These are phyloP conservation scores for Argopecten irradians DNA, from an alignment of 1,140 invertebrate genomes.

Conservation along the genomic window DNA sequence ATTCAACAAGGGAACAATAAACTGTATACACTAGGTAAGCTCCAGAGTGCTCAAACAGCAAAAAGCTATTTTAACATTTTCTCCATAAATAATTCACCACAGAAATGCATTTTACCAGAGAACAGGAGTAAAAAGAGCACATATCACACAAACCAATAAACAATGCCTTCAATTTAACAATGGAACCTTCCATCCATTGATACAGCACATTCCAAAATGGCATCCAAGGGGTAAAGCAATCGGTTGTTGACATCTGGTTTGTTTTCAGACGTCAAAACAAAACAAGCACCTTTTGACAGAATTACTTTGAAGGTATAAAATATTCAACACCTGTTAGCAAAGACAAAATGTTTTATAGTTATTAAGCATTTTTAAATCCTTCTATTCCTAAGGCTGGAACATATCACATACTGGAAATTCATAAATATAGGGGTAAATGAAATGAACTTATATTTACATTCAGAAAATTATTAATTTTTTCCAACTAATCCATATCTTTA, in stretches of 20 bases:
- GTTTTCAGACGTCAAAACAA: neutral
- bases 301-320: neutral
- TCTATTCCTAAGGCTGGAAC: too few species aligned
- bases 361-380: too few species aligned
- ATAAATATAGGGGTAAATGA: too few species aligned
- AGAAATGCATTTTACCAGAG: conserved; percentile 17
- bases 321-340: neutral
- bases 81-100: conserved; percentile 2
- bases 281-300: neutral
- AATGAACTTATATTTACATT: too few species aligned
- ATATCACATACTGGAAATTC: too few species aligned
- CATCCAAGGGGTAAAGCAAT: neutral
- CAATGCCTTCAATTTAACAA: neutral
- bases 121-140: neutral
- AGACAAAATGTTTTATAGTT: neutral
- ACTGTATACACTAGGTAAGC: neutral
- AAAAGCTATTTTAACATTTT: conserved; percentile 5
- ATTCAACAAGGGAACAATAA: neutral
- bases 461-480: too few species aligned
- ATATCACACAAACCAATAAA: neutral
- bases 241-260: neutral
- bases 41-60: neutral
- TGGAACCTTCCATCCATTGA: neutral
- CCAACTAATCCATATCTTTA: too few species aligned
- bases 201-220: neutral